phyloP scores from a whole-genome alignment of 2,113 vertebrate species.

The Ameiurus melas region DNA sequence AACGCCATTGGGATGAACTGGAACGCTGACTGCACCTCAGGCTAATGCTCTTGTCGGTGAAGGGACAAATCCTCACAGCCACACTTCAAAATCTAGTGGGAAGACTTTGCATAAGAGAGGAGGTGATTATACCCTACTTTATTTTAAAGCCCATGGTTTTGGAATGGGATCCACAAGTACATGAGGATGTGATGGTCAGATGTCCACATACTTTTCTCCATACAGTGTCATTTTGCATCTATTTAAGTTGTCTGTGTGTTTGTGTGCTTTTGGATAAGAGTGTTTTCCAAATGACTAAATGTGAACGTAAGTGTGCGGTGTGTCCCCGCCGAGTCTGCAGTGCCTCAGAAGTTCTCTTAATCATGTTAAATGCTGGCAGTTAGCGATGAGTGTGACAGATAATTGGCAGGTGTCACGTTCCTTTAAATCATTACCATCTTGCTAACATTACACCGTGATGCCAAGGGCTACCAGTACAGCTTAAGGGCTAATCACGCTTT shows the following conservation, averaged over 20 bases:
- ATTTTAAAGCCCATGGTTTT: not conserved
- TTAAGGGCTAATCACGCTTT: not conserved
- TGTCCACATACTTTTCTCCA: not conserved
- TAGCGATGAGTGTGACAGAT: not conserved
- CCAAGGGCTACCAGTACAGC: not conserved
- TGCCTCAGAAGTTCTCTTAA: not conserved
- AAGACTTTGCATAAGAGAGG: not conserved
- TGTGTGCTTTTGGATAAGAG: not conserved
- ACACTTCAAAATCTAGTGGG: not conserved
- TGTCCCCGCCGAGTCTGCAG: not conserved
- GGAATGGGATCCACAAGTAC: not conserved
- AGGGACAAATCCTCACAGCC: not conserved
- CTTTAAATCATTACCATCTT: conserved; percentile 1
- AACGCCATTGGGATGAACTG: too few species aligned
- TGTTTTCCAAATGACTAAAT: not conserved
- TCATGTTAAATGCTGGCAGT: not conserved
- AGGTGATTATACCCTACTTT: not conserved
- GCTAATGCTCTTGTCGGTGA: not conserved
- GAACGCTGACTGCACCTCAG: too few species aligned
- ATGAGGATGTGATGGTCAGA: not conserved
- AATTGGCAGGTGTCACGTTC: not conserved
- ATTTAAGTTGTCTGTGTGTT: not conserved
- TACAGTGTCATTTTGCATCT: not conserved
- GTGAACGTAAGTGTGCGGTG: not conserved
- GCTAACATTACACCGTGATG: not conserved